These are phyloP conservation scores for Hydrophis major DNA, from an alignment of 2,797 vertebrate genomes.

Conservation along the genomic window DNA sequence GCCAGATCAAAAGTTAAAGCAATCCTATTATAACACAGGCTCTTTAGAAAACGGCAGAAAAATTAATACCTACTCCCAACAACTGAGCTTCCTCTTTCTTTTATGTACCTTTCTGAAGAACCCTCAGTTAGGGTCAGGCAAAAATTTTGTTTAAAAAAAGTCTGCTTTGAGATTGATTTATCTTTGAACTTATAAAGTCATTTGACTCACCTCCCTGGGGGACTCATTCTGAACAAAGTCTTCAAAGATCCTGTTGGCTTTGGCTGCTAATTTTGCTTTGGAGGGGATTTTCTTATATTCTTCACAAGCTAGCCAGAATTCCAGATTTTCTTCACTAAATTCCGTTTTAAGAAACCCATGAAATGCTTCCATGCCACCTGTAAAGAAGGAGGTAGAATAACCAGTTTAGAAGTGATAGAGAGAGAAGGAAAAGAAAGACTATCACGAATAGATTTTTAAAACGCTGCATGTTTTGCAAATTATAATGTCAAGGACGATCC, in stretches of 20 bases:
- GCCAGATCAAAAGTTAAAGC: not conserved
- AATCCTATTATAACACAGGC: not conserved
- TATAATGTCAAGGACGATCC: not conserved
- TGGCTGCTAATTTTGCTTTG: constrained; percentile 80
- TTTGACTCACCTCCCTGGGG: constrained; percentile 84
- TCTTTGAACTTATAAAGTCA: not conserved
- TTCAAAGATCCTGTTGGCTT: constrained; percentile 88
- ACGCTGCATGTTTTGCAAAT: not conserved
- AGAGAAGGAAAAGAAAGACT: not conserved
- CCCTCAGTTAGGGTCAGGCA: not conserved
- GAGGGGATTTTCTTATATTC: constrained; percentile 92
- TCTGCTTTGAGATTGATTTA: not conserved
- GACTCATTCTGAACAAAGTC: constrained; percentile 89
- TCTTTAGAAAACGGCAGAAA: not conserved
- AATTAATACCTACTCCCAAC: not conserved
- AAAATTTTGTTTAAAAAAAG: not conserved
- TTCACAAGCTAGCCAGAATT: constrained; percentile 96
- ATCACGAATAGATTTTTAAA: not conserved
- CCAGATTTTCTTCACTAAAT: constrained; percentile 95
- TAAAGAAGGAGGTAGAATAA: not conserved
- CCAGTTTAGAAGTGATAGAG: not conserved
- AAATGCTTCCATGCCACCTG: constrained; percentile 90
- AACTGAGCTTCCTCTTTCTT: not conserved
- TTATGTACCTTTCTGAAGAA: not conserved
- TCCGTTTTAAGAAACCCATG: constrained; percentile 89